These are phyloP conservation scores for Scaptodrosophila latifasciaeformis DNA, from an alignment of 2,888 invertebrate species.

Conservation along the genomic window DNA sequence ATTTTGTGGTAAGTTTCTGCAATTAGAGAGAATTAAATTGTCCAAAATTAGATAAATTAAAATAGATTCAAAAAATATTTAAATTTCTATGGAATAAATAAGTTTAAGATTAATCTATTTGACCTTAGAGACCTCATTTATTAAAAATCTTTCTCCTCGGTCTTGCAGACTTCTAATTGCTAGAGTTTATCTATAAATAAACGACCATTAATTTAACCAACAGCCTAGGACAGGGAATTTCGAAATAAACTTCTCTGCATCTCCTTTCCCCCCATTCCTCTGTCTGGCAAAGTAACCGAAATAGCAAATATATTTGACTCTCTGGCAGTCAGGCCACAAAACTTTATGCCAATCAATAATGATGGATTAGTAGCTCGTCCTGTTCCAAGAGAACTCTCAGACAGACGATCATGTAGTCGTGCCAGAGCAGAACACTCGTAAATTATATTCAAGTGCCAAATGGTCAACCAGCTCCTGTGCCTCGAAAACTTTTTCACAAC, in stretches of 20 bases:
- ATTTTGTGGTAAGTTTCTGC: constrained; percentile 27
- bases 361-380: constrained; percentile 57
- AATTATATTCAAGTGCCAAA: constrained; percentile 36
- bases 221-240: neutral
- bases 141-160: too few relatives aligned
- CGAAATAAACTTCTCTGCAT: too few relatives aligned
- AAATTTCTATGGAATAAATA: constrained; percentile 25
- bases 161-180: constrained; percentile 1
- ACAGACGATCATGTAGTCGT: too few relatives aligned
- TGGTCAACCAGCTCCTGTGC: neutral
- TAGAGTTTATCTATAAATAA: constrained; percentile 44
- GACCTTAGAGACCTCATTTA: too few relatives aligned
- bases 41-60: neutral
- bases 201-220: constrained; percentile 38
- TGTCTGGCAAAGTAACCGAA: neutral
- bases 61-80: constrained; percentile 5
- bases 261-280: neutral
- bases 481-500: neutral
- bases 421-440: constrained; percentile 31
- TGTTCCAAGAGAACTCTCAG: constrained; percentile 14
- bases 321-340: constrained; percentile 10
- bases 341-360: constrained; percentile 61
- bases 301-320: neutral
- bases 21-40: constrained; percentile 34
- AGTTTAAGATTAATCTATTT: constrained; percentile 9